Evolutionary conservation across 2,797 vertebrate species (phyloP), one percentile per base, ranked within the genome.

Genomic region (Crocodylus rhombifer): DNA sequence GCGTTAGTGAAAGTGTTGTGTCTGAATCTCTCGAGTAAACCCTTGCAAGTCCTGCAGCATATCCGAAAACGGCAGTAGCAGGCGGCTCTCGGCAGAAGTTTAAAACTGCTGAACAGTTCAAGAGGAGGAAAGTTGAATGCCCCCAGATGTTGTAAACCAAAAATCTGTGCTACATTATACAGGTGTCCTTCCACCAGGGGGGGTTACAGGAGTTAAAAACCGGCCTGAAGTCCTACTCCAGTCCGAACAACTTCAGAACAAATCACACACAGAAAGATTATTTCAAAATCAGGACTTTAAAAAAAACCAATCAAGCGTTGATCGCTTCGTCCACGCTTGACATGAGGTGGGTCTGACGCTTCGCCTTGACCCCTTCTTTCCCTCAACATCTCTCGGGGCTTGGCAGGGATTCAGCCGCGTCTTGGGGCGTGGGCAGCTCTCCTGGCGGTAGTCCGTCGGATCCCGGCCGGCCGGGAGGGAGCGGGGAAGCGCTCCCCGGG

Each of bases 141-240:
- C 71, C 64, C 86, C 86, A 84, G 82, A 26, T 73, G 67, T 36
- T 21, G 4, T 3, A 51, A 87, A 16, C 15, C 23, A 1, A 80
- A 71, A 85, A 83, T 77, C 80, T 84, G 88, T 77, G 16, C 42
- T 23, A 89, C 84, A 74, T 96, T 80, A 82, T 2, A 6, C 5
- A 2, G 2, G 25, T 80, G 60, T 87, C 56, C 75, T 80, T 82
- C 88, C 95, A 82, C 87, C 20, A 78, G 88, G 18, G 58, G 64
- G 82, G 51, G 64, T 16, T 10, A 80, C 60, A 55, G 82, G 87
- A 36, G 84, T 87, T 93, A 87, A 81, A 80, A 77, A 9, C 84
- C 42, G 12, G 42, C 20, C 79, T 2, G 21, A 2, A 57, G 58
- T 75, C 15, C 77, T 80, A 13, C 1, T 16, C 80, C 17, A 77